Evolutionary conservation across 37 sponge, comb jelly and placozoan genomes (phyloP), one percentile per base, ranked within the genome.

Genomic region (Haliclona indistincta): DNA sequence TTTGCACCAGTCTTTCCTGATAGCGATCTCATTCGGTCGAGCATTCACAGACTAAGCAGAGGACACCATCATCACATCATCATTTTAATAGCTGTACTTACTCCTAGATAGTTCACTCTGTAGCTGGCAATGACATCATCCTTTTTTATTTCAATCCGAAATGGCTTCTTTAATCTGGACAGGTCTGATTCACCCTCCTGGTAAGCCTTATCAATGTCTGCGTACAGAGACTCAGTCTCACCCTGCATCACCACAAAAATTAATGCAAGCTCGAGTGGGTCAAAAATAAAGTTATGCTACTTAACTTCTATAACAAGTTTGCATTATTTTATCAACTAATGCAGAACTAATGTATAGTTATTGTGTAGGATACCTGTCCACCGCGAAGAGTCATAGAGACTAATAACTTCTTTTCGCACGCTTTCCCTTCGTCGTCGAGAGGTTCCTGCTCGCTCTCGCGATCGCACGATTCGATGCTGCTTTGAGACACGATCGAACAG

Each of bases 61-160:
- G 37, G 26, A 65, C 17, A 4, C 2, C 22, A 61, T 23, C 36
- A 40, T 22, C 75, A 38, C 6, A 58, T 75, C 2, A 38, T 35
- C 6, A 22, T 37, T 51, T 3, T 19, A 37, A 30, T 56, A 61
- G n/a, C 4, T 54, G 3, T 7, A 85, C 92, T 82, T 66, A 91
- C 92, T 43, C 84, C 80, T 43, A 47, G 51, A 29, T 86, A 86
- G 68, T 79, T 54, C 2, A 74, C 84, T 69, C 74, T 30, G 41
- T 91, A 91, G 68, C 75, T 86, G 25, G 78, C 41, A 54, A 82
- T 67, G 0, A 75, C 84, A 49, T 65, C 60, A 22, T 55, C 68
- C 56, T 91, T 91, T 11, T 37, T 29, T 41, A 91, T 78, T 73
- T 91, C 92, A 22, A 91, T 78, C 4, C 87, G 54, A 67, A 86